Percentiles rank a stretch among this genome's conserved stretches.
phyloP scores from a whole-genome alignment of 2,113 vertebrate genomes.

The Gadus macrocephalus region DNA sequence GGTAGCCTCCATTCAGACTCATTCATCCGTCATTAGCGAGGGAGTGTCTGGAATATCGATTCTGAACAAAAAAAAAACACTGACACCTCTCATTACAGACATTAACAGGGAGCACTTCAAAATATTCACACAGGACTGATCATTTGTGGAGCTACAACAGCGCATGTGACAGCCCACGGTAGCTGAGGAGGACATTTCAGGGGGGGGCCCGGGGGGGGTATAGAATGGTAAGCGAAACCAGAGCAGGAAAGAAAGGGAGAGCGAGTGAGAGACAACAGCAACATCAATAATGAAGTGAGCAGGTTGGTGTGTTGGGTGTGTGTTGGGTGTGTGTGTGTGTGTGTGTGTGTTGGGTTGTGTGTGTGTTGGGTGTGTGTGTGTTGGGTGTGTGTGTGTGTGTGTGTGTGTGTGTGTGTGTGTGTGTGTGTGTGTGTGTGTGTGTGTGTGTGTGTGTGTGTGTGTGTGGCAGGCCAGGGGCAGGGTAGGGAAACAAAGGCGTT shows the following conservation, averaged over 20 bases:
- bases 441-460: neutral
- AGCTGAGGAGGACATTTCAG: conserved; percentile 26
- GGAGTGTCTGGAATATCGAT: conserved; percentile 20
- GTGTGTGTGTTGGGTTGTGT: too few species aligned
- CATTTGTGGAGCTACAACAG: conserved; percentile 12
- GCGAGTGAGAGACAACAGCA: conserved; percentile 25
- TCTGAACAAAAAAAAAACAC: conserved; percentile 4
- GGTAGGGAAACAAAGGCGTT: conserved; percentile 58
- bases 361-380: too few species aligned
- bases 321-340: too few species aligned
- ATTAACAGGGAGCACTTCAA: neutral
- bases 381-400: too few species aligned
- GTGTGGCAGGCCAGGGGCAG: neutral
- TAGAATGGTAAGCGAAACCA: conserved; percentile 23
- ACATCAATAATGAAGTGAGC: conserved; percentile 63
- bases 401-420: neutral
- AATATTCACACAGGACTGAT: neutral
- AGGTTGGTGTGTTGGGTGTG: conserved; percentile 14
- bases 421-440: neutral
- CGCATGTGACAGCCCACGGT: conserved; percentile 9
- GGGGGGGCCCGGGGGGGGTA: conserved; percentile 3
- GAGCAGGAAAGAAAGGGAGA: conserved; percentile 14
- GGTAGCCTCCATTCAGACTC: conserved; percentile 15
- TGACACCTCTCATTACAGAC: neutral
- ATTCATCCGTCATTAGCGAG: conserved; percentile 26